A percentile compares a stretch with the other conserved stretches of the same genome.
phyloP scores from a whole-genome alignment of 2,888 invertebrate genomes.

The Cephus runcator region DNA sequence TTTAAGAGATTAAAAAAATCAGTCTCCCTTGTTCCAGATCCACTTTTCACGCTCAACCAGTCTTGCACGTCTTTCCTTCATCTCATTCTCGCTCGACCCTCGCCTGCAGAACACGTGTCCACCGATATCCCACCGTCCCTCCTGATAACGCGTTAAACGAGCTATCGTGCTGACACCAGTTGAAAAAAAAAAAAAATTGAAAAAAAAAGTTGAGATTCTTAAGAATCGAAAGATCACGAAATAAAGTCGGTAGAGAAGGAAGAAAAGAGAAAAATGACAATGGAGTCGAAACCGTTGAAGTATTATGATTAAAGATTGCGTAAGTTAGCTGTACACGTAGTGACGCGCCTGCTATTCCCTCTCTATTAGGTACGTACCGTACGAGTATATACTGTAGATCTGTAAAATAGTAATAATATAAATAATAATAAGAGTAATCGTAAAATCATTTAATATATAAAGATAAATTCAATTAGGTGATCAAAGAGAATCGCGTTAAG shows the following conservation, averaged over 20 bases:
- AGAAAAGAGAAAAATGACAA: conserved; percentile 8
- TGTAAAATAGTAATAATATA: not conserved
- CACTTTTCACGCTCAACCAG: not conserved
- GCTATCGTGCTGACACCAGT: conserved; percentile 1
- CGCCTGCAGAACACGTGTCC: not conserved
- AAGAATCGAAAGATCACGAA: no score
- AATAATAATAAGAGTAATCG: not conserved
- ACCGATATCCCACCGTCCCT: not conserved
- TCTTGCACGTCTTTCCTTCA: not conserved
- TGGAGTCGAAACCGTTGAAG: conserved; percentile 21
- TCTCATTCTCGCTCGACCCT: not conserved
- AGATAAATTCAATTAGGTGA: not conserved
- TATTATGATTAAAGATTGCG: conserved; percentile 22
- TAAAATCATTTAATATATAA: not conserved
- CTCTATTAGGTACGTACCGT: not conserved
- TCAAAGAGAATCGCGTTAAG: conserved; percentile 58
- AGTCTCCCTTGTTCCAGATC: not conserved
- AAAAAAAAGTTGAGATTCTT: not conserved
- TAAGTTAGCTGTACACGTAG: not conserved
- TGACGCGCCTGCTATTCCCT: not conserved
- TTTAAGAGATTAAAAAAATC: not conserved
- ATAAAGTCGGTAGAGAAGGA: not conserved
- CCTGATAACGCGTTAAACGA: conserved; percentile 2
- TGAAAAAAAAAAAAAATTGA: not conserved
- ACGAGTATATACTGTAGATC: not conserved